phyloP scores from a whole-genome alignment of 1,140 invertebrate genomes.

The Gryllus bimaculatus region DNA sequence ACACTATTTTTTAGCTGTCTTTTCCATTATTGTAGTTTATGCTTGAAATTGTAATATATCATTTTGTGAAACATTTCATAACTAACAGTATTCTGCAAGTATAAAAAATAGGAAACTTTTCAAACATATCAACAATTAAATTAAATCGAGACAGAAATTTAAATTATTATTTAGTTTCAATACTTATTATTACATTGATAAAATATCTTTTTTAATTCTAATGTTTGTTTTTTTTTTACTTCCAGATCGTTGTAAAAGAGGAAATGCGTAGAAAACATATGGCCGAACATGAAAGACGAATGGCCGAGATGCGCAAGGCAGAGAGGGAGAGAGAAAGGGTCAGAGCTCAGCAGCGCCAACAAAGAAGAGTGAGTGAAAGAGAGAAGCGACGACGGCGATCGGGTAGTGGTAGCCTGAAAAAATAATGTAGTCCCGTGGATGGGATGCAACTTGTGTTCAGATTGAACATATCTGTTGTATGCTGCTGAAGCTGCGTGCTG shows the following conservation, averaged over 20 bases:
- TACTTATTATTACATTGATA: too few relatives aligned
- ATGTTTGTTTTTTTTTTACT: constrained; percentile 23
- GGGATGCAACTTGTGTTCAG: not conserved
- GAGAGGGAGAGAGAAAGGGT: constrained; percentile 33
- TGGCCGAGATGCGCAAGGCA: constrained; percentile 56
- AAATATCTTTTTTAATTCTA: too few relatives aligned
- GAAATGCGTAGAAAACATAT: constrained; percentile 74
- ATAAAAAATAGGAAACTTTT: too few relatives aligned
- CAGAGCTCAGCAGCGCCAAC: constrained; percentile 16
- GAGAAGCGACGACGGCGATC: constrained; percentile 11
- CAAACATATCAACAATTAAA: too few relatives aligned
- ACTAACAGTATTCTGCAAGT: too few relatives aligned
- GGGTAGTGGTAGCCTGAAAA: constrained; percentile 13
- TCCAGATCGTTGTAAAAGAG: constrained; percentile 76
- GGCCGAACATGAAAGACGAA: constrained; percentile 68
- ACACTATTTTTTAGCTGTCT: too few relatives aligned
- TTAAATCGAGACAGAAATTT: too few relatives aligned
- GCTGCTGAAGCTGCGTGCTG: not conserved
- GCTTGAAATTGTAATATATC: too few relatives aligned
- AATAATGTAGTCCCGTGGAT: not conserved
- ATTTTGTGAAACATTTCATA: too few relatives aligned
- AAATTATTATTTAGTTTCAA: too few relatives aligned
- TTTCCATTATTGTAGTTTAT: too few relatives aligned
- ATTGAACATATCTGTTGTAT: not conserved
- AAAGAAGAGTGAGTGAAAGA: constrained; percentile 13